Base-by-base conservation (phyloP, 2,797 vertebrate genomes). In the Thripadectes ignobilis region DNA sequence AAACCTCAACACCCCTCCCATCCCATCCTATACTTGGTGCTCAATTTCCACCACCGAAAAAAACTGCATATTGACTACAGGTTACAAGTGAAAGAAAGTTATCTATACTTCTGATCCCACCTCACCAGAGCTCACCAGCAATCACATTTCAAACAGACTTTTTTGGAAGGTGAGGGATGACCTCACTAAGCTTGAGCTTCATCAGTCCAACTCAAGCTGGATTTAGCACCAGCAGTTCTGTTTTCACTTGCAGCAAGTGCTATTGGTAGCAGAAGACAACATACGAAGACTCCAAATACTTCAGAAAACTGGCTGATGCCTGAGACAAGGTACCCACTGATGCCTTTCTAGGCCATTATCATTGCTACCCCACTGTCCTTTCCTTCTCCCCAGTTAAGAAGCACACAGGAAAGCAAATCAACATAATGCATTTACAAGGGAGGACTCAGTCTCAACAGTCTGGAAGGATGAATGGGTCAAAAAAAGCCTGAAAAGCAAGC, bases 1-100 rank as follows among this genome's bases (percentile, higher is more conserved):
- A 24, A 49, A 19, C 3, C 7, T 6, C 26, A 39, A 10, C 9
- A 12, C 4, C 3, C 9, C 4, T 11, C 19, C 14, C 3, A 0
- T 9, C 19, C 14, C 3, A 0, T 15, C 6, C 26, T 27, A 36
- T 21, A 36, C 5, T 27, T 67, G 22, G 13, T 26, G 15, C 41
- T 69, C 65, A 58, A 5, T 14, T 63, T 16, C 16, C 32, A 57
- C 10, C 11, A 39, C 22, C 84, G 61, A 71, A 67, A 32, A 73
- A 65, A 66, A 59, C 21, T 63, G 22, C 19, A 12, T 14, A 2
- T 7, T 52, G 20, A 51, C 27, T 54, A 63, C 10, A 85, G 19
- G 41, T n/a, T 87, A 46, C 23, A 62, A 54, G 11, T 12, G 20
- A 62, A 55, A 24, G 13, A 8, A 74, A 16, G 2, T 18, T 18